These are phyloP conservation scores for Morone chrysops DNA, from an alignment of 2,113 vertebrate genomes.

Conservation along the genomic window DNA sequence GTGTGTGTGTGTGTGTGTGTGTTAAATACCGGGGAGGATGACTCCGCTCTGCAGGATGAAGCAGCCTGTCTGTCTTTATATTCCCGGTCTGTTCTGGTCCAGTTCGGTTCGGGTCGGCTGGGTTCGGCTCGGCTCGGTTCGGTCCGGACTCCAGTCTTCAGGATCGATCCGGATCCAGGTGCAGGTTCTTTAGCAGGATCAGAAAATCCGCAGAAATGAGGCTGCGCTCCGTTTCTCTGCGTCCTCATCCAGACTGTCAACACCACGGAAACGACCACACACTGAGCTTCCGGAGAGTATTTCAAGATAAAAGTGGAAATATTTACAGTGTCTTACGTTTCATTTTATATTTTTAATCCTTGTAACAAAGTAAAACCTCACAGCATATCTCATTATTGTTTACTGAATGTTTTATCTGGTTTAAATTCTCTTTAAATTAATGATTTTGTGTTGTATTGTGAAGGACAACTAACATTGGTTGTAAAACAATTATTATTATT, in stretches of 20 bases:
- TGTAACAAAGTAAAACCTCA: no score
- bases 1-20: neutral
- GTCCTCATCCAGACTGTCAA: constrained; percentile 22
- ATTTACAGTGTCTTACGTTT: no score
- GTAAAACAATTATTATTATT: no score
- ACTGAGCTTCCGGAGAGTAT: neutral
- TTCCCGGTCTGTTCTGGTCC: neutral
- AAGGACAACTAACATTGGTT: no score
- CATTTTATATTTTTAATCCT: no score
- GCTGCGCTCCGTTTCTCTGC: constrained; percentile 24
- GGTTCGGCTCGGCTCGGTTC: neutral
- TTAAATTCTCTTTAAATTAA: no score
- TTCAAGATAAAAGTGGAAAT: constrained; percentile 23
- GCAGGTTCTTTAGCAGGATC: neutral
- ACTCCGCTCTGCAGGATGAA: constrained; percentile 43
- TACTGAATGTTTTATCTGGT: no score
- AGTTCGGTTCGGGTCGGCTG: neutral
- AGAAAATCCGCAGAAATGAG: constrained; percentile 42
- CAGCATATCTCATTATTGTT: no score
- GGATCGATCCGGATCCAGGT: neutral
- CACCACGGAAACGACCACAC: rapidly evolving
- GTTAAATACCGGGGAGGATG: constrained; percentile 58
- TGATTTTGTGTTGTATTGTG: no score
- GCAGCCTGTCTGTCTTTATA: constrained; percentile 15
- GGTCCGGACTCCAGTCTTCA: neutral